Evolutionary conservation across 2,888 invertebrate genomes (phyloP), one percentile per base, ranked within the genome.

Genomic region (Cotesia congregata): DNA sequence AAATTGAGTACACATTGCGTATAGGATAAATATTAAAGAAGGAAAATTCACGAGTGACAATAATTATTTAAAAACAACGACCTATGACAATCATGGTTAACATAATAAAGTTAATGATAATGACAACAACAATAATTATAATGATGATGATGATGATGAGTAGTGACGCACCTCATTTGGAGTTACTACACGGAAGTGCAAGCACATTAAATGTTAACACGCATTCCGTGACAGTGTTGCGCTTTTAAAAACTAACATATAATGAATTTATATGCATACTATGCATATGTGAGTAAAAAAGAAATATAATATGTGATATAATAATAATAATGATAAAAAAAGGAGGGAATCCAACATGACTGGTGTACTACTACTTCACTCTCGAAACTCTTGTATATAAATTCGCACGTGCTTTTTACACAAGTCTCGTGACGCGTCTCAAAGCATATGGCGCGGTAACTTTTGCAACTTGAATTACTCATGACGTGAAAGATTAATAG

Each of bases 381-480:
- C 50, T 50, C 75, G 67, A 64, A 30, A 30, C 30, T 30, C 30
- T 30, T 61, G 50, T 59, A 65, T 71, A 77, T 74, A 67, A 79
- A 76, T 77, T 79, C 70, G 72, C 79, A 80, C 79, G 78, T 78
- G 72, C 77, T 80, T 79, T 79, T 80, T 72, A 67, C 74, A 39
- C 50, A 50, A 50, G 50, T 50, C 50, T 50, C 50, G 50, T 50
- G 50, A 50, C 50, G 59, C 50, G 70, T 73, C 72, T n/a, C 6
- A 61, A 7, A 62, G 60, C 50, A 67, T 67, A 70, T 74, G 73
- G 17, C 73, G 67, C 20, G 41, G 38, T 74, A 41, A 60, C 50
- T 60, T 50, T 50, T 12, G 50, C 50, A 12, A 50, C 50, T 50
- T 50, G 50, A 50, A 50, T 50, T 50, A 50, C 50, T 50, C 50